Conservation (phyloP, 2,113 vertebrate species). For the Ariopsis seemanni region DNA sequence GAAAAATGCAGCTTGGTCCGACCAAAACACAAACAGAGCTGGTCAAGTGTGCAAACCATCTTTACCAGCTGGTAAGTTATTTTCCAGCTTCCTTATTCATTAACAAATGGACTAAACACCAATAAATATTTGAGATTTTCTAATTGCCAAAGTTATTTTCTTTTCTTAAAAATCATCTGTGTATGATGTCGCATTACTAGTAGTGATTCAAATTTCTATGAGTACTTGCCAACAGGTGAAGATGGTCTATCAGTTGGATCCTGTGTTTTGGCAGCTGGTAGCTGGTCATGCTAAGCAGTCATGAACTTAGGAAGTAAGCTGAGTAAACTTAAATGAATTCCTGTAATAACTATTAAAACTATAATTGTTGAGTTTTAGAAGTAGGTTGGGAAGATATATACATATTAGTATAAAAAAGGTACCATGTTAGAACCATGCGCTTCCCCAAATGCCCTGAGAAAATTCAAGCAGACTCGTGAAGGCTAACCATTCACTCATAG, state of each 20-base stretch:
- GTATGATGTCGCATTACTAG: background rate
- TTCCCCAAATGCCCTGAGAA: background rate
- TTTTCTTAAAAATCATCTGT: no score
- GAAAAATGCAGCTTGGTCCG: no score
- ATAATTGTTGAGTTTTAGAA: background rate
- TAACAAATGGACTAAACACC: background rate
- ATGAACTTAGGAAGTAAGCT: background rate
- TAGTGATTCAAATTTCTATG: background rate
- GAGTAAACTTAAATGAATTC: background rate
- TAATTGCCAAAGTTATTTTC: background rate
- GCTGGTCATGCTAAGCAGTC: background rate
- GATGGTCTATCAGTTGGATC: background rate
- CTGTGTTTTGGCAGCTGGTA: background rate
- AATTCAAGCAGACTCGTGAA: background rate
- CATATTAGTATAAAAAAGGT: background rate
- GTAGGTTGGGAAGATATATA: background rate
- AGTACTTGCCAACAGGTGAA: background rate
- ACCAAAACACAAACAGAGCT: background rate
- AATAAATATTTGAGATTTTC: no score
- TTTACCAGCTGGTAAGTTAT: background rate
- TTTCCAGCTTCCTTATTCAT: background rate
- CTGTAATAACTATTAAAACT: background rate
- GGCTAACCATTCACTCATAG: background rate
- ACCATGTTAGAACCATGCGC: background rate
- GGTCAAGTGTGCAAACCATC: background rate